Base-by-base conservation (phyloP, 2,888 invertebrate species). In the Lasiommata megera region DNA sequence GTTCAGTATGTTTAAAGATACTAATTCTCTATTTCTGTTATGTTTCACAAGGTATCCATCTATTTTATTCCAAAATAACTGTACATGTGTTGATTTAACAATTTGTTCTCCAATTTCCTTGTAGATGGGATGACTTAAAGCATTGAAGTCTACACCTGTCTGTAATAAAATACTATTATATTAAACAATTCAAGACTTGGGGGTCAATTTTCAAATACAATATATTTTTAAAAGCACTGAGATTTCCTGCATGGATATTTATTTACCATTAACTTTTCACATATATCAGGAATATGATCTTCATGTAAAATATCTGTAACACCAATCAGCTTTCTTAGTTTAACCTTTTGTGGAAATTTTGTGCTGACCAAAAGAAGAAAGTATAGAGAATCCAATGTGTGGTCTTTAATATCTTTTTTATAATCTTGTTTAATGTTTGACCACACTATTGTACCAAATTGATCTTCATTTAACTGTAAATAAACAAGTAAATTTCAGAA, bases 371-470 rank as follows among this genome's bases (percentile, higher is more conserved):
- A 69, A 64, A 94, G 77, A 3, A 95, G 77, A 54, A 93, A 91
- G 72, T 94, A 93, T 5, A 95, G 80, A 1, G 93, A 92, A 74
- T 95, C 94, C 16, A 95, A 79, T 28, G 85, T 92, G 67, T 95
- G 94, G 52, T 94, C 93, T 11, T 89, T 77, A 82, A 94, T 92
- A 7, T 93, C 92, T 68, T 93, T 93, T 38, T 91, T 89, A 54
- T 95, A 82, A 69, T 93, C 93, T 54, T 84, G 79, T 69, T 93
- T 91, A 38, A 95, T 71, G 46, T 92, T 68, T 1, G 93, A 90
- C 93, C 94, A 94, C 5, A 95, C 70, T 17, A 88, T 80, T 46
- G 82, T 71, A 56, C 86, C 77, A 68, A 95, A 93, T 65, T 92
- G 86, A 3, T 92, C 84, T 67, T 90, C 84, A 64, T 92, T 79